Conservation (phyloP, 2,888 invertebrate species). For the Monoplex corrugatus region DNA sequence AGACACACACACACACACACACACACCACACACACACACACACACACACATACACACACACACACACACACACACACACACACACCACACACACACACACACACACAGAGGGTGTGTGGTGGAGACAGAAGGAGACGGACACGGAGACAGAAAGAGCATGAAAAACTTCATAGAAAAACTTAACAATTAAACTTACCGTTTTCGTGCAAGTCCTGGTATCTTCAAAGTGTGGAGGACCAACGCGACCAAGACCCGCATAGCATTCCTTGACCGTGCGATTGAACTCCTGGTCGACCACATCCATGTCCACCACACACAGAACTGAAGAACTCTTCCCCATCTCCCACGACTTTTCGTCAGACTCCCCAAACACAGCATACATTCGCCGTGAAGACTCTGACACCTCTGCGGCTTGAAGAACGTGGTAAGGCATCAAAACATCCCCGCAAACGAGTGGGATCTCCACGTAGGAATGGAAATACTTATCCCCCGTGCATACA, state of each 20-base stretch:
- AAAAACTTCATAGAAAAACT: neutral
- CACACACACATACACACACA: neutral
- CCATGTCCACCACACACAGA: slow-evolving; percentile 93
- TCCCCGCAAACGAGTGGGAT: slow-evolving; percentile 94
- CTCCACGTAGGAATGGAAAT: slow-evolving; percentile 98
- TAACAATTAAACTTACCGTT: slow-evolving; percentile 61
- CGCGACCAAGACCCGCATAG: slow-evolving; percentile 91
- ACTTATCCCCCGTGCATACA: slow-evolving; percentile 96
- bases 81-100: neutral
- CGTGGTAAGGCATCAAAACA: slow-evolving; percentile 86
- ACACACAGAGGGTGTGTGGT: neutral
- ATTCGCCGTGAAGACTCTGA: slow-evolving; percentile 90
- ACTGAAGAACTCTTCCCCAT: slow-evolving; percentile 92
- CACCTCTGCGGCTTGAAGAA: slow-evolving; percentile 93
- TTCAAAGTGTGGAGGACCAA: slow-evolving; percentile 70
- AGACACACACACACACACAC: slow-evolving; percentile 1
- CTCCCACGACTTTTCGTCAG: slow-evolving; percentile 84
- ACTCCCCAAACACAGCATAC: slow-evolving; percentile 85
- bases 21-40: neutral
- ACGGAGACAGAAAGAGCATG: neutral
- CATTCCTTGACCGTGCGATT: slow-evolving; percentile 98
- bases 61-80: neutral
- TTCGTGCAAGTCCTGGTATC: slow-evolving; percentile 58
- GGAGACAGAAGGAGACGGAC: neutral
- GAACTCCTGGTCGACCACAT: slow-evolving; percentile 93